Evolutionary conservation across 64 coral and sea anemone genomes (phyloP).

Genomic region (Stichodactyla helianthus): DNA sequence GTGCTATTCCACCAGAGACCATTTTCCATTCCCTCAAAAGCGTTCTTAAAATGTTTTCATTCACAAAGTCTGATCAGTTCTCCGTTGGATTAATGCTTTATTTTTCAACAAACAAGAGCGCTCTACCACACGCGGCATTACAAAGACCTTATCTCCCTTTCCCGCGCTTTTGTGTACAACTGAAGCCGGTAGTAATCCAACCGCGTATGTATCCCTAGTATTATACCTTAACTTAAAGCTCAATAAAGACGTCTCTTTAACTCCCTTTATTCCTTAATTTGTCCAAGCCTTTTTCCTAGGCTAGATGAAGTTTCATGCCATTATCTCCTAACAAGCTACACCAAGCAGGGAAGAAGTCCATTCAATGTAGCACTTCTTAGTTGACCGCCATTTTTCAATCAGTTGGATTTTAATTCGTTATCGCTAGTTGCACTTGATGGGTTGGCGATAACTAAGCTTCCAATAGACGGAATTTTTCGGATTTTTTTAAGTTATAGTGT

Average conservation of each 20-base stretch:
- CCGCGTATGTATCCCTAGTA: neutral
- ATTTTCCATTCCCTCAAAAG: neutral
- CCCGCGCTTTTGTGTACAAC: neutral
- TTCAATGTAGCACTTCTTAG: too few species aligned
- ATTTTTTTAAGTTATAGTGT: too few species aligned
- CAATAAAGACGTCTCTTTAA: neutral
- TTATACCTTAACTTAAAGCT: neutral
- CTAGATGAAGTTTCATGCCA: neutral
- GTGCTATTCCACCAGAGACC: neutral
- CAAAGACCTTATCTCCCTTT: neutral
- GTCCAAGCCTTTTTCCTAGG: neutral
- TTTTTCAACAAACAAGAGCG: conserved; percentile 12
- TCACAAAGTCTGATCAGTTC: neutral
- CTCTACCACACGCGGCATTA: neutral
- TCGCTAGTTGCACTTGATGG: too few species aligned
- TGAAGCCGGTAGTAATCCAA: neutral
- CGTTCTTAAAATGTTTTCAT: neutral
- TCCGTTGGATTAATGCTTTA: conserved; percentile 1
- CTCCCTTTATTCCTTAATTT: conserved; percentile 3
- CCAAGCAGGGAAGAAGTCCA: too few species aligned
- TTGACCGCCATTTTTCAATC: too few species aligned
- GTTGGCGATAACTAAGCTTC: too few species aligned
- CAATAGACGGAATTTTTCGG: too few species aligned
- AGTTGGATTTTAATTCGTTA: too few species aligned
- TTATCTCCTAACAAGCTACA: neutral